Conservation (phyloP, 2,797 vertebrate species). For the Nasua narica region DNA sequence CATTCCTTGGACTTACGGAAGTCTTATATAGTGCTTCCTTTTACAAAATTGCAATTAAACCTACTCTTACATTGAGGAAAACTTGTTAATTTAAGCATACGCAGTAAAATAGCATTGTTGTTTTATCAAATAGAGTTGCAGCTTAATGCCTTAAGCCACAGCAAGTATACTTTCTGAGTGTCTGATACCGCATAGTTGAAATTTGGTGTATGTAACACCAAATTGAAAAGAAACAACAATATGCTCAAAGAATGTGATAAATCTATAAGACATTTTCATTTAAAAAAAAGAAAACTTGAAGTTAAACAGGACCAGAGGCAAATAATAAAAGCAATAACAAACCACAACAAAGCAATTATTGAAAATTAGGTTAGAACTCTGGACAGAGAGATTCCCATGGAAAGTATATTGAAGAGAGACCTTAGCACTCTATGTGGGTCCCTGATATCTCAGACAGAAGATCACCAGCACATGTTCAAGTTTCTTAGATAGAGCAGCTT, state of each 20-base stretch:
- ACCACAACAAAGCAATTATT: neutral
- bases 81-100: neutral
- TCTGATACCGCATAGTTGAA: neutral
- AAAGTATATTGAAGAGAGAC: neutral
- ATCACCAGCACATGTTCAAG: neutral
- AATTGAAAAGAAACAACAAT: neutral
- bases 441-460: neutral
- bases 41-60: neutral
- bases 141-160: neutral
- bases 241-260: neutral
- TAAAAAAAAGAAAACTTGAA: neutral
- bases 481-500: neutral
- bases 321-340: neutral
- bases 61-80: neutral
- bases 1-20: neutral
- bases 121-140: neutral
- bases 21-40: neutral
- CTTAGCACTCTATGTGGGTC: accelerated
- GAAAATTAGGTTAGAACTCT: neutral
- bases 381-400: neutral
- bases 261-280: neutral
- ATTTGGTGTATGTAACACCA: neutral
- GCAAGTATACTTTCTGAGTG: neutral
- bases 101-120: neutral
- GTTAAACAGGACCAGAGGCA: neutral